Base-by-base conservation (phyloP, 2,113 vertebrate genomes). In the Rhabdomys dilectus region DNA sequence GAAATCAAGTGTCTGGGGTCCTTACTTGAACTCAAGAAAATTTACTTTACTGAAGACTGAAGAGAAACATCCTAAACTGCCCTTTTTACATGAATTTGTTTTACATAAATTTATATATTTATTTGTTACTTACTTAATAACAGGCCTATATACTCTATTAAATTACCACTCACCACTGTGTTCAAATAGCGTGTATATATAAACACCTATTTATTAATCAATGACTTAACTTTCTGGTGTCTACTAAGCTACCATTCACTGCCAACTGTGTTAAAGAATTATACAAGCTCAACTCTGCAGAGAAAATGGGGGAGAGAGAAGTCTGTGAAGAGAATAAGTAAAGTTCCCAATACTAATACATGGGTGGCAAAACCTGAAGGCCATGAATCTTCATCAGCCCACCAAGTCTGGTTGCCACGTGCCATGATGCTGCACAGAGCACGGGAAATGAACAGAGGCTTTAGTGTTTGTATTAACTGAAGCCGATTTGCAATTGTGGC, bases 381-480 rank as follows among this genome's bases (percentile, higher is more conserved):
- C 87, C 89, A 60, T 24, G 96, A 97, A 90, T 95, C 0, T 0
- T 98, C 97, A 98, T 98, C 94, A 97, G 78, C 92, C 89, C 97
- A 96, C 91, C 97, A 97, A 96, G 82, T 48, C 34, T 73, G 48
- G 53, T 70, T 13, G 68, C 85, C 95, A 97, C 97, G 98, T 98
- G 80, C 97, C 94, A 91, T 89, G 90, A 98, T 97, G 97, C 97
- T 97, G 97, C 96, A 95, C 0, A n/a, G 97, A 98, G 97, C 97
- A 98, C 97, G 0, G 96, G 62, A 91, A 96, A 98, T 98, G 98
- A 98, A 98, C 96, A 96, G 95, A 97, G 93, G 82, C 24, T 96
- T 98, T 82, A 97, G 97, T 95, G 93, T 86, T 97, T 93, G 51
- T 8, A 97, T 94, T 97, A 97, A 98, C 94, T 98, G 97, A 98